These are phyloP conservation scores for Hystrix cristata DNA, from an alignment of 2,113 vertebrate genomes.

Conservation along the genomic window DNA sequence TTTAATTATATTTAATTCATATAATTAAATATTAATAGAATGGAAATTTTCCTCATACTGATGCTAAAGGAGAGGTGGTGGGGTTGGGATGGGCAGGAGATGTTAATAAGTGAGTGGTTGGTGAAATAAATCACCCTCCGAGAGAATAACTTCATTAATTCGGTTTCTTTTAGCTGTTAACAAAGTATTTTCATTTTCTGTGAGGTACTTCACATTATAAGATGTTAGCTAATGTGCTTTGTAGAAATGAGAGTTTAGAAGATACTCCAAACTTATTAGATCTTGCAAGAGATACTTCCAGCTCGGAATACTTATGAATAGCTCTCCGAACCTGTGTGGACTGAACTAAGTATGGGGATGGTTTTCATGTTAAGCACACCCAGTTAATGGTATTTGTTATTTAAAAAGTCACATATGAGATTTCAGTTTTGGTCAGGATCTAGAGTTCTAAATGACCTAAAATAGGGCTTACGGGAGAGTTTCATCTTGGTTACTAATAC, in stretches of 20 bases:
- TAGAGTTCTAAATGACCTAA: background rate
- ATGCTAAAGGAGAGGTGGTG: background rate
- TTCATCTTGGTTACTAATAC: slow-evolving; percentile 16
- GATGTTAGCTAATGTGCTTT: background rate
- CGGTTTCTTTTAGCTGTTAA: background rate
- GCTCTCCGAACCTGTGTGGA: background rate
- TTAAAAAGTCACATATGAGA: background rate
- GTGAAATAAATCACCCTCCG: background rate
- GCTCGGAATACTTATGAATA: background rate
- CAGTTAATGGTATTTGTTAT: background rate
- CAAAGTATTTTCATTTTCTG: background rate
- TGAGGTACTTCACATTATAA: background rate
- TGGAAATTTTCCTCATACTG: background rate
- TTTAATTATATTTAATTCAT: background rate
- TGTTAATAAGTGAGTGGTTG: background rate
- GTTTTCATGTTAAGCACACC: background rate
- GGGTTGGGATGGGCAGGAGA: background rate
- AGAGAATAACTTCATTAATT: background rate
- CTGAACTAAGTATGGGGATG: background rate
- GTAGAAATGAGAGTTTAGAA: background rate
- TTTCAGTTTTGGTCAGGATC: slow-evolving; percentile 1
- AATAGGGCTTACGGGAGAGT: background rate
- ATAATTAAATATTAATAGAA: background rate
- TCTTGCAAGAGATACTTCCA: background rate
- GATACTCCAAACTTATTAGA: background rate